Conservation (phyloP, 2,113 vertebrate genomes). For the Mobula hypostoma region DNA sequence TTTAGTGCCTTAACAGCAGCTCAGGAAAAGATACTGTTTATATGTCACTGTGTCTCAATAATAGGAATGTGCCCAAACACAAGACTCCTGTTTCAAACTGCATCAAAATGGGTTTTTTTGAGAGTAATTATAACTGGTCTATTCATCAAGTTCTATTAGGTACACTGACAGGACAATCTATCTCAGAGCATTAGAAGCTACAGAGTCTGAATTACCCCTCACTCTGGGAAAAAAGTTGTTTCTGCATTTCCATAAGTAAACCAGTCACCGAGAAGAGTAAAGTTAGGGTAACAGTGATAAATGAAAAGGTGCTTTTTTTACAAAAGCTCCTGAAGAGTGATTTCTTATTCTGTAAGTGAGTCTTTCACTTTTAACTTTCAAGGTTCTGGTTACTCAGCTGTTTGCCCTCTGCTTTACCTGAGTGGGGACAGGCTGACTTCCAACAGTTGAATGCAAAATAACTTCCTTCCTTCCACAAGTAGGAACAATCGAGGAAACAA, state of each 20-base stretch:
- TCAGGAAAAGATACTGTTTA: too few species aligned
- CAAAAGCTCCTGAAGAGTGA: background rate
- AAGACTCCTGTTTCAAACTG: background rate
- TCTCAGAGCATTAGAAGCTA: background rate
- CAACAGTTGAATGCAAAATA: background rate
- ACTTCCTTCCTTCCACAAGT: background rate
- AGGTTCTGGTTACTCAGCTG: background rate
- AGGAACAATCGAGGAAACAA: too few species aligned
- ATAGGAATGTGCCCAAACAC: background rate
- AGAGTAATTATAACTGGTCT: background rate
- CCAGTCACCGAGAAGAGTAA: background rate
- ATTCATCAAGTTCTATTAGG: background rate
- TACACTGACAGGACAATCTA: background rate
- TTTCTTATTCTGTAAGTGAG: background rate
- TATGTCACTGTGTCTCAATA: background rate
- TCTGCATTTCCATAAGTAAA: background rate
- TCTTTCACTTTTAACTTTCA: background rate
- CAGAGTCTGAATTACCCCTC: background rate
- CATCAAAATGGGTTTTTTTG: background rate
- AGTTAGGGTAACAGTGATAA: background rate
- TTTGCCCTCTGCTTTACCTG: background rate
- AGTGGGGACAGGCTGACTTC: background rate
- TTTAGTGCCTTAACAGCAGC: background rate
- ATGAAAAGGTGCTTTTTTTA: background rate
- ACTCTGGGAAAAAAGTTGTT: background rate